These are phyloP conservation scores for Parauchenoglanis ngamensis DNA, from an alignment of 2,797 vertebrate species.

Conservation along the genomic window DNA sequence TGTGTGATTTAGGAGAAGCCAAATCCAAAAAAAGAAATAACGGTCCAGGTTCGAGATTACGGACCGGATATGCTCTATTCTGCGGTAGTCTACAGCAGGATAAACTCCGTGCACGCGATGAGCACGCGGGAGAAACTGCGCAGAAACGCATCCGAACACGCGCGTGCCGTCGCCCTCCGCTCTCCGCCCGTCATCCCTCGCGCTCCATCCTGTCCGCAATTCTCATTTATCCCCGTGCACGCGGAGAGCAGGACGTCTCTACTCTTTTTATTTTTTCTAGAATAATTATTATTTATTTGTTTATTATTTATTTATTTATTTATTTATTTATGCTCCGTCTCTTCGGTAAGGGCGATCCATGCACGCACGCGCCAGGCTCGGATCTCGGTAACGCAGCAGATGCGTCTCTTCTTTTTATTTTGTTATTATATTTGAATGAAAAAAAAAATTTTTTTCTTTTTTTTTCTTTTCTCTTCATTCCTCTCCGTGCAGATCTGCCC, in stretches of 20 bases:
- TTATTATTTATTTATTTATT: neutral
- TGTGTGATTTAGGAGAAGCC: neutral
- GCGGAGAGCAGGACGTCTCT: neutral
- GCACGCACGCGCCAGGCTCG: neutral
- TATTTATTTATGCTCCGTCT: neutral
- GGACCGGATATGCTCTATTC: neutral
- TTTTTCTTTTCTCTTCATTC: neutral
- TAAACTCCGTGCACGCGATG: constrained; percentile 7
- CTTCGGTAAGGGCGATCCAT: neutral
- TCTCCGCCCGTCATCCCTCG: neutral
- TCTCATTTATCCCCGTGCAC: neutral
- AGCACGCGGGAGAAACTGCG: constrained; percentile 16
- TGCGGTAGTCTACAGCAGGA: constrained; percentile 12
- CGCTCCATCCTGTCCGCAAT: neutral
- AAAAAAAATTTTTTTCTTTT: neutral
- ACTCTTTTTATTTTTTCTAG: neutral
- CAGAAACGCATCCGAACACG: constrained; percentile 11
- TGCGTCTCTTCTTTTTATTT: neutral
- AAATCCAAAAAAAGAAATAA: neutral
- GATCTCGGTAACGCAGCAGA: neutral
- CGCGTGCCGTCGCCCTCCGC: constrained; percentile 22
- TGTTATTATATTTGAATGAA: too few relatives aligned
- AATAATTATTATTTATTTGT: too few relatives aligned
- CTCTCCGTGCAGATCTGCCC: neutral
- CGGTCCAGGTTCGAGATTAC: neutral